A percentile compares a stretch with the other conserved stretches of the same genome.
These are phyloP conservation scores for Morpho achilles DNA, from an alignment of 2,888 invertebrate genomes.

Conservation along the genomic window DNA sequence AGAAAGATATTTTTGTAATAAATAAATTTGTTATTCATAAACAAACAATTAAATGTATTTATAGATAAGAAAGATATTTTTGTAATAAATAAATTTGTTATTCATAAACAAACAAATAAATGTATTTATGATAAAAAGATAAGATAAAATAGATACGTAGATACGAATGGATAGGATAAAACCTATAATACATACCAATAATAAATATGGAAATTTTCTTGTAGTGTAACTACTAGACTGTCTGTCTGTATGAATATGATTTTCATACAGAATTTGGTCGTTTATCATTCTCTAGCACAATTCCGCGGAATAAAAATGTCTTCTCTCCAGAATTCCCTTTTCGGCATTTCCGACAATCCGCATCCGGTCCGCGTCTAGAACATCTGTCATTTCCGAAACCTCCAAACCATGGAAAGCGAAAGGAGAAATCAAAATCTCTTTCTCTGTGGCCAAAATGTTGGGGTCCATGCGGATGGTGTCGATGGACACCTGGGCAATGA, in stretches of 20 bases:
- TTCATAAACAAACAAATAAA: not conserved
- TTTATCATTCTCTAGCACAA: constrained; percentile 13
- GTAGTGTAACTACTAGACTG: too few relatives aligned
- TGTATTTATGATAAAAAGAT: too few relatives aligned
- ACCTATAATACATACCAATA: too few relatives aligned
- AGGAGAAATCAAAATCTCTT: constrained; percentile 1
- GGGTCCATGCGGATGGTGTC: too few relatives aligned
- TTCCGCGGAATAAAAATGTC: constrained; percentile 15
- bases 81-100: not conserved
- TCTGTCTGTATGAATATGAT: too few relatives aligned
- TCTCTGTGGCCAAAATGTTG: too few relatives aligned
- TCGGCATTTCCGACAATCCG: not conserved
- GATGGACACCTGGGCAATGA: not conserved
- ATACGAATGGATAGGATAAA: too few relatives aligned
- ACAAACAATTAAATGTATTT: not conserved
- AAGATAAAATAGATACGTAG: too few relatives aligned
- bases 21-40: not conserved
- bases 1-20: not conserved
- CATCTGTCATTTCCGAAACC: too few relatives aligned
- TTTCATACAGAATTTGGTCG: constrained; percentile 16
- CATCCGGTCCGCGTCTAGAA: not conserved
- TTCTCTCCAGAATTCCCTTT: constrained; percentile 4
- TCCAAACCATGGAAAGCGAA: constrained; percentile 2
- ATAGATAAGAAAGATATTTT: not conserved
- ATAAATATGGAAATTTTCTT: too few relatives aligned